Percentiles rank a stretch among this genome's conserved stretches.
Conservation (phyloP, 2,113 vertebrate species). For the Peromyscus maniculatus region DNA sequence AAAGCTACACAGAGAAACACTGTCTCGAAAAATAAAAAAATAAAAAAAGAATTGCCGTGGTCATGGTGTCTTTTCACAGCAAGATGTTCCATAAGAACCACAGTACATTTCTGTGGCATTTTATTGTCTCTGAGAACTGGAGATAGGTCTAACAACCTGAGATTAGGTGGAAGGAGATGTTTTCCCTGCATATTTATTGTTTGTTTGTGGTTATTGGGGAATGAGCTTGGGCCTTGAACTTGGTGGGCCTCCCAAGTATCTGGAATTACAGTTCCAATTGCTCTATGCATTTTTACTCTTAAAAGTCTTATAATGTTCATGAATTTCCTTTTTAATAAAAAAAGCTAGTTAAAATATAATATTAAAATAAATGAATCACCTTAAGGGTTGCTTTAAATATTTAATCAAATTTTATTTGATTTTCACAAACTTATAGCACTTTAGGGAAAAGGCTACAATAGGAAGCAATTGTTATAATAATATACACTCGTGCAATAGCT, state of each 20-base stretch:
- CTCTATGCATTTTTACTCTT: not conserved
- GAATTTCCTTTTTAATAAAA: slow-evolving; percentile 54
- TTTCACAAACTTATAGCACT: slow-evolving; percentile 58
- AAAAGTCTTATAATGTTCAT: slow-evolving; percentile 5
- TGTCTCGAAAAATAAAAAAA: too few relatives aligned
- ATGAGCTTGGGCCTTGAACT: not conserved
- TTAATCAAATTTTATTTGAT: slow-evolving; percentile 71
- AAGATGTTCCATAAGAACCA: not conserved
- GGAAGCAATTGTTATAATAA: slow-evolving; percentile 40
- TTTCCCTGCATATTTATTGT: not conserved
- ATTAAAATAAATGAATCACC: slow-evolving; percentile 53
- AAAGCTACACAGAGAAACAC: too few relatives aligned
- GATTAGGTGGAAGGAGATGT: not conserved
- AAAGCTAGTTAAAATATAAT: slow-evolving; percentile 61
- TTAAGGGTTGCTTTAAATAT: slow-evolving; percentile 69
- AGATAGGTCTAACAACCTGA: not conserved
- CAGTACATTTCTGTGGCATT: not conserved
- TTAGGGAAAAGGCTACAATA: not conserved
- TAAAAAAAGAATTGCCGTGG: not conserved
- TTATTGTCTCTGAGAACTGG: not conserved
- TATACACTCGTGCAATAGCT: not conserved
- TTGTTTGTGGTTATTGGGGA: not conserved
- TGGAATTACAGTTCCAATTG: not conserved
- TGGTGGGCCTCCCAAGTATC: not conserved
- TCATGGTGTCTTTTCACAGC: not conserved